phyloP scores from a whole-genome alignment of 2,888 invertebrate genomes.

The Pomacea canaliculata region DNA sequence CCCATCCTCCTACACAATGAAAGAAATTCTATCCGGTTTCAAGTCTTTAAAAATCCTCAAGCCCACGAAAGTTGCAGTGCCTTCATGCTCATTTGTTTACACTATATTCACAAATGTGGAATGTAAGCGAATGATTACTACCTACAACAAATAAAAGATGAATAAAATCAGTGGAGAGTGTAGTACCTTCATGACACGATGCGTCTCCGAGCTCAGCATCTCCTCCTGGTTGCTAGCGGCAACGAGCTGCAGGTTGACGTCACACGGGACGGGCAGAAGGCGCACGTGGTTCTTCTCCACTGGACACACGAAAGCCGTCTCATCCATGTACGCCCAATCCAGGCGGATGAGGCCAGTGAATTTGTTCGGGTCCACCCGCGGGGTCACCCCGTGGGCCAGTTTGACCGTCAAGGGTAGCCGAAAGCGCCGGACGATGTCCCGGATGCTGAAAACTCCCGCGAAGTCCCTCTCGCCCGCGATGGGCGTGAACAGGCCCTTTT shows the following conservation, averaged over 20 bases:
- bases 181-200: slow-evolving; percentile 23
- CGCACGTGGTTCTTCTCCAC: slow-evolving; percentile 64
- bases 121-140: too few species aligned
- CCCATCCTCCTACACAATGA: too few species aligned
- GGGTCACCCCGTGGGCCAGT: slow-evolving; percentile 90
- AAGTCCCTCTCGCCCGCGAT: slow-evolving; percentile 93
- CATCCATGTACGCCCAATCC: slow-evolving; percentile 64
- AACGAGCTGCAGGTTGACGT: slow-evolving; percentile 84
- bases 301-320: slow-evolving; percentile 66
- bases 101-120: too few species aligned
- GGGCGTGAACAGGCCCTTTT: slow-evolving; percentile 91
- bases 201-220: slow-evolving; percentile 46
- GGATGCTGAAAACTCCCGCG: slow-evolving; percentile 92
- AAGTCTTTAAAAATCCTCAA: too few species aligned
- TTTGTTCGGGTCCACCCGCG: slow-evolving; percentile 72
- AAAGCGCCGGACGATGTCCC: slow-evolving; percentile 85
- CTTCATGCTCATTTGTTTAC: too few species aligned
- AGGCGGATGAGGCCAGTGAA: slow-evolving; percentile 65
- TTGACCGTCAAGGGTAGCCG: slow-evolving; percentile 92
- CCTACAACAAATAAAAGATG: too few species aligned
- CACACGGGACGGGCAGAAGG: slow-evolving; percentile 85
- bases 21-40: too few species aligned
- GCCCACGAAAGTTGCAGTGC: too few species aligned
- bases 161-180: too few species aligned
- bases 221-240: slow-evolving; percentile 72